Evolutionary conservation across 2,113 vertebrate genomes (phyloP).

Genomic region (Piprites chloris): DNA sequence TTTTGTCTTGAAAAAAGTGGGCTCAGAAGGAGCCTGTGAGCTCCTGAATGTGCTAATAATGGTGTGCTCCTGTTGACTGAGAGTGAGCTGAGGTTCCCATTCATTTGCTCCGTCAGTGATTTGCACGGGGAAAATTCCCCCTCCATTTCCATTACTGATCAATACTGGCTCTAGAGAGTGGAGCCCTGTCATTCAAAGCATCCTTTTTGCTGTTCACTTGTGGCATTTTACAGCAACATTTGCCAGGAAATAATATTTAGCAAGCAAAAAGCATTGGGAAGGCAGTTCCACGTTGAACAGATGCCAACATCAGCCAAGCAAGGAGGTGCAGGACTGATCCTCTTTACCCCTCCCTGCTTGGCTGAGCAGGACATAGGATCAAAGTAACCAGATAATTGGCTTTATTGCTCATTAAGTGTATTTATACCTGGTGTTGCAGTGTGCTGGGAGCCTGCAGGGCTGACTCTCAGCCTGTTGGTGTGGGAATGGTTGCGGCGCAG

Average conservation of each 20-base stretch:
- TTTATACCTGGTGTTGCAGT: neutral
- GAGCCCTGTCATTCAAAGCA: neutral
- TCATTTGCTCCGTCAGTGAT: neutral
- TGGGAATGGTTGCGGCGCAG: neutral
- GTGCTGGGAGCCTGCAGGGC: neutral
- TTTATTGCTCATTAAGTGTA: neutral
- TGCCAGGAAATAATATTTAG: neutral
- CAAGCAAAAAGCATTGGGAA: neutral
- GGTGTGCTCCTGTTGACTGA: fast-evolving
- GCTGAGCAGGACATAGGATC: neutral
- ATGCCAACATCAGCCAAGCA: neutral
- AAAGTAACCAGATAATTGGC: neutral
- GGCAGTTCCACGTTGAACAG: neutral
- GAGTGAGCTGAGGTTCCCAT: neutral
- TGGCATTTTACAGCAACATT: neutral
- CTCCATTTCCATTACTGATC: neutral
- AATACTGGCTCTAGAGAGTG: neutral
- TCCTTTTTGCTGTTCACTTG: neutral
- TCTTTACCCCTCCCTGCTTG: neutral
- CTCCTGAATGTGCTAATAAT: neutral
- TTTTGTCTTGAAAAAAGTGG: neutral
- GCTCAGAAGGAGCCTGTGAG: neutral
- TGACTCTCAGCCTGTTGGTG: neutral
- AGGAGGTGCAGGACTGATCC: neutral
- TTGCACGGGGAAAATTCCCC: neutral